Conservation (phyloP, 1,140 invertebrate species). For the Cotesia typhae region DNA sequence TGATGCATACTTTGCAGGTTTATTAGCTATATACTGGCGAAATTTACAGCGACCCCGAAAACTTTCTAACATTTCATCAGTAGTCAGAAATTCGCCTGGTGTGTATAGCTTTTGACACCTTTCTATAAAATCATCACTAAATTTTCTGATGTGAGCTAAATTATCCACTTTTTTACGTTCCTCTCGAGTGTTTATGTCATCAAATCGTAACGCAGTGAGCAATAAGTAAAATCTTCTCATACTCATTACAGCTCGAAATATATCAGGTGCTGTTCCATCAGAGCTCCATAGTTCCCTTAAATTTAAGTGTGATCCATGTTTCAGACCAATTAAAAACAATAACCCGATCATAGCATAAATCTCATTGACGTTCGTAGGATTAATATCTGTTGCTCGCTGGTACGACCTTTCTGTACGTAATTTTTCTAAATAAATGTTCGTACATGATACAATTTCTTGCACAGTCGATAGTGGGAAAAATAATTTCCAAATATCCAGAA, state of each 20-base stretch:
- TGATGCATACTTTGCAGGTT: slow-evolving; percentile 39
- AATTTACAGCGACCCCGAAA: slow-evolving; percentile 48
- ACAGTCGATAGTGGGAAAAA: neutral
- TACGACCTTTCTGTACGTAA: neutral
- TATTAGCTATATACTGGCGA: slow-evolving; percentile 36
- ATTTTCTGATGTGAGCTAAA: slow-evolving; percentile 53
- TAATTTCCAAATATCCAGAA: neutral
- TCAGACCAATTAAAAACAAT: too few species aligned
- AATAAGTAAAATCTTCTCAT: slow-evolving; percentile 28
- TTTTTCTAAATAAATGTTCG: neutral
- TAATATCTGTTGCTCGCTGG: too few species aligned
- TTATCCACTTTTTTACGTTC: slow-evolving; percentile 45
- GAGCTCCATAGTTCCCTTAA: slow-evolving; percentile 4
- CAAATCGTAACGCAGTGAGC: slow-evolving; percentile 51
- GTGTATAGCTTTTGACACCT: slow-evolving; percentile 38
- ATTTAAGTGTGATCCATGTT: neutral
- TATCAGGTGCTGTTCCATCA: neutral
- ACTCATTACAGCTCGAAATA: neutral
- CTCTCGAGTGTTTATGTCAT: slow-evolving; percentile 47
- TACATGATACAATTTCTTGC: neutral
- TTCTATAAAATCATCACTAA: slow-evolving; percentile 51
- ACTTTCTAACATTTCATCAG: slow-evolving; percentile 53
- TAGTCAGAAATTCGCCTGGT: slow-evolving; percentile 39
- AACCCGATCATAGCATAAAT: neutral
- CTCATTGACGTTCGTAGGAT: too few species aligned